A percentile compares a stretch with the other conserved stretches of the same genome.
Conservation (phyloP, 2,797 vertebrate genomes). For the Cossypha heuglini region DNA sequence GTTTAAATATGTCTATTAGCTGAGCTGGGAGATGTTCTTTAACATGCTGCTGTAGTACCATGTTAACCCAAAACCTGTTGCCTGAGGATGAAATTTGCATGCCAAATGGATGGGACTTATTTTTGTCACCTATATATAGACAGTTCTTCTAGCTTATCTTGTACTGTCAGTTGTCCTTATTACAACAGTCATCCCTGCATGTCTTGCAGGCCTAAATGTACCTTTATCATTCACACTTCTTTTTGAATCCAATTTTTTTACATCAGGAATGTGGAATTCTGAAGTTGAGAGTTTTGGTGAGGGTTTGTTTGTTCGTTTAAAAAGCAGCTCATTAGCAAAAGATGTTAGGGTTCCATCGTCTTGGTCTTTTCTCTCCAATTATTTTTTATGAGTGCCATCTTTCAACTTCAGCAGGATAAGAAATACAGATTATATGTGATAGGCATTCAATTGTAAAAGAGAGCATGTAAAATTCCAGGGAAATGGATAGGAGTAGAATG, state of each 20-base stretch:
- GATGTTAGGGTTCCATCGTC: background rate
- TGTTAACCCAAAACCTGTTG: background rate
- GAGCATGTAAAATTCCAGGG: background rate
- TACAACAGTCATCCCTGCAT: conserved; percentile 8
- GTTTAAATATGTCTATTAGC: background rate
- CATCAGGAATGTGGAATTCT: conserved; percentile 7
- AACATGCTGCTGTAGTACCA: background rate
- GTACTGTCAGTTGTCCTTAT: conserved; percentile 41
- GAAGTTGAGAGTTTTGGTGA: background rate
- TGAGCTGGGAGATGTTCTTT: background rate
- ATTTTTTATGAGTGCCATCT: background rate
- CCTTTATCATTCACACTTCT: conserved; percentile 17
- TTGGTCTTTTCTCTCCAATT: background rate
- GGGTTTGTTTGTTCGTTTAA: background rate
- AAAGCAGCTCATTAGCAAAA: background rate
- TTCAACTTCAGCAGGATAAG: background rate
- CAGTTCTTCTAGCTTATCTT: conserved; percentile 18
- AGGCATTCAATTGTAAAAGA: background rate
- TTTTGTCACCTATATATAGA: conserved; percentile 35
- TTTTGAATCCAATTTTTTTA: conserved; percentile 32
- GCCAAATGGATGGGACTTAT: conserved; percentile 40
- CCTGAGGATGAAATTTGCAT: conserved; percentile 5
- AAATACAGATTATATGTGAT: background rate
- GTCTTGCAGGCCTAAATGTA: conserved; percentile 50
- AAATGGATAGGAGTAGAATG: background rate